phyloP scores from a whole-genome alignment of 2,113 vertebrate genomes.

The Camarhynchus parvulus region DNA sequence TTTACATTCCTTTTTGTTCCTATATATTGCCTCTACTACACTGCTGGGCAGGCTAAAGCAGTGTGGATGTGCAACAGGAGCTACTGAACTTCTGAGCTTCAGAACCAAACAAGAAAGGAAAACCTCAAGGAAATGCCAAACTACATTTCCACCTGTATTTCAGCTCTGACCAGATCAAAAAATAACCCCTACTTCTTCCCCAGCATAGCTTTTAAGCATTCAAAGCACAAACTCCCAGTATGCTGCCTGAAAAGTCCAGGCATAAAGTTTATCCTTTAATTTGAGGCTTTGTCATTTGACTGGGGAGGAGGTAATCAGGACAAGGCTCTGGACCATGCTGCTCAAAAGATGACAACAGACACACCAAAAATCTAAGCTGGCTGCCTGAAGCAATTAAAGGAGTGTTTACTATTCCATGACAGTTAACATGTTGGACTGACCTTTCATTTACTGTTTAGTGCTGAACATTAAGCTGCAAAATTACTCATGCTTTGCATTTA shows the following conservation, averaged over 20 bases:
- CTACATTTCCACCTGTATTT: not conserved
- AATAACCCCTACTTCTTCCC: not conserved
- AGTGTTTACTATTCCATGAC: slow-evolving; percentile 20
- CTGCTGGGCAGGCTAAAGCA: not conserved
- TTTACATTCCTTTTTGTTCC: not conserved
- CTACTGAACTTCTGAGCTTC: not conserved
- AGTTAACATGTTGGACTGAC: slow-evolving; percentile 51
- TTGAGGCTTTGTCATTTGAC: slow-evolving; percentile 50
- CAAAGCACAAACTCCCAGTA: not conserved
- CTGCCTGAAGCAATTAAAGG: slow-evolving; percentile 37
- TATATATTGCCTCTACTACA: not conserved
- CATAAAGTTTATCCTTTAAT: slow-evolving; percentile 33
- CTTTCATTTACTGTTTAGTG: slow-evolving; percentile 57
- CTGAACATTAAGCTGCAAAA: slow-evolving; percentile 17
- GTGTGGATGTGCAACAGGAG: not conserved
- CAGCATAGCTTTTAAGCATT: not conserved
- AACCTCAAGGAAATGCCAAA: not conserved
- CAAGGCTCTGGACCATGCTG: not conserved
- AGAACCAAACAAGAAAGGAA: not conserved
- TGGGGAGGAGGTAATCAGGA: slow-evolving; percentile 5
- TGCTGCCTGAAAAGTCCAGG: not conserved
- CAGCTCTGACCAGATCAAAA: not conserved
- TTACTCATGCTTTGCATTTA: slow-evolving; percentile 41
- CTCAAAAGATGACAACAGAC: slow-evolving; percentile 39
- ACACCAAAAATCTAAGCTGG: slow-evolving; percentile 9